Evolutionary conservation across 1,140 invertebrate species (phyloP).

Genomic region (Achatina immaculata): DNA sequence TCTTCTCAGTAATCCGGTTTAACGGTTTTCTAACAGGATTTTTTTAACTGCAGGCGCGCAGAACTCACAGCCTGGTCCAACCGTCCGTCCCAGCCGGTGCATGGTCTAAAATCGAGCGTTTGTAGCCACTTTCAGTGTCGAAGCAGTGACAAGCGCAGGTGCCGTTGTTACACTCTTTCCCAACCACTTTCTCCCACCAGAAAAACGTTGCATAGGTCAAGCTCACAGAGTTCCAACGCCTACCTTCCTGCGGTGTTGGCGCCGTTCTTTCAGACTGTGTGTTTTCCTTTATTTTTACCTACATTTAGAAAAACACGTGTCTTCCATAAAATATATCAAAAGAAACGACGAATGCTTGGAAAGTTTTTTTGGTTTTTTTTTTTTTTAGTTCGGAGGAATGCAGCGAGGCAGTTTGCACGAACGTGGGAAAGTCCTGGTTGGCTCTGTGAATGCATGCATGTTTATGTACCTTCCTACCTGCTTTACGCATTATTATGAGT

Average conservation of each 20-base stretch:
- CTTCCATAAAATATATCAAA: too few relatives aligned
- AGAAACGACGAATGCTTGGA: too few relatives aligned
- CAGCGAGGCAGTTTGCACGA: not conserved
- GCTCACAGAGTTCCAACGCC: not conserved
- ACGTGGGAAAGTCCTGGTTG: not conserved
- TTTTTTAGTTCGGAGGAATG: not conserved
- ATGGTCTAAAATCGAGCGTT: slow-evolving; percentile 26
- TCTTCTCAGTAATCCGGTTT: not conserved
- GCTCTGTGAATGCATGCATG: too few relatives aligned
- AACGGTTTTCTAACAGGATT: slow-evolving; percentile 6
- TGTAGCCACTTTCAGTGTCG: slow-evolving; percentile 9
- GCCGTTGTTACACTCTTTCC: not conserved
- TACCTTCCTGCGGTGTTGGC: not conserved
- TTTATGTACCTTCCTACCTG: too few relatives aligned
- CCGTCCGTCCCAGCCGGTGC: not conserved
- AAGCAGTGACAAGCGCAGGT: not conserved
- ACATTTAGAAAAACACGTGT: too few relatives aligned
- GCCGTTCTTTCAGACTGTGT: not conserved
- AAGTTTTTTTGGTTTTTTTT: not conserved
- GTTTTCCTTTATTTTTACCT: not conserved
- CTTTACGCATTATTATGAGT: too few relatives aligned
- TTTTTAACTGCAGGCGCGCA: not conserved
- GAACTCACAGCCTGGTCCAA: not conserved
- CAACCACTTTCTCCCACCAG: not conserved
- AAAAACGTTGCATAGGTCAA: not conserved